Evolutionary conservation across 2,888 invertebrate genomes (phyloP), one percentile per base, ranked within the genome.

Genomic region (Leptarthrus brevirostris): DNA sequence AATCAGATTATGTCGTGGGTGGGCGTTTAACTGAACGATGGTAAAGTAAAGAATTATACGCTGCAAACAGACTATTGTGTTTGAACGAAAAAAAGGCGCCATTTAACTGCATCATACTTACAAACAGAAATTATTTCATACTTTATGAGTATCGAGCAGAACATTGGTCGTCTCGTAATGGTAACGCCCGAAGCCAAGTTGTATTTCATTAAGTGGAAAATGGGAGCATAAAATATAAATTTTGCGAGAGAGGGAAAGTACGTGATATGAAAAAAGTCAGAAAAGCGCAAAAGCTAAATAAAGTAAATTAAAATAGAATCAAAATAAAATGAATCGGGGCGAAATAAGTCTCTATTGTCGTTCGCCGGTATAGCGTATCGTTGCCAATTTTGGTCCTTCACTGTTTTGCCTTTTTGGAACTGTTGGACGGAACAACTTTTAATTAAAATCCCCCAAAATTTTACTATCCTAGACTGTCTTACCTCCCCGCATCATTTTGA

Each of bases 391-490:
- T 30, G 52, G 14, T 34, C 34, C 34, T 34, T 52, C 30, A 16
- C 30, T 44, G 36, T 30, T 69, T 18, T 52, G 8, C 69, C 5
- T 52, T 52, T 52, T 69, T 47, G n/a, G 12, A 20, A 30, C 52
- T 22, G 34, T 44, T 47, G 70, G 75, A 73, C 52, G 53, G 49
- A 64, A 73, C 53, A 75, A 74, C 36, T 74, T 75, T 75, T 75
- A 75, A 75, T 75, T 75, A 75, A 74, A 74, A 53, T 75, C 61
- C 52, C 73, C 49, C 36, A 36, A 73, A 34, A 47, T 61, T 49
- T 40, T 30, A 40, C 53, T 36, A 14, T 72, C n/a, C 16, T 44
- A 44, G 24, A 22, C 8, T n/a, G 20, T 16, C 20, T 58, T 34
- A 20, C 20, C 24, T 18, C 1, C 18, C 64, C 22, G 14, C 47